These are phyloP conservation scores for human DNA, from an alignment of 2,113 vertebrate species.

Conservation along the genomic window DNA sequence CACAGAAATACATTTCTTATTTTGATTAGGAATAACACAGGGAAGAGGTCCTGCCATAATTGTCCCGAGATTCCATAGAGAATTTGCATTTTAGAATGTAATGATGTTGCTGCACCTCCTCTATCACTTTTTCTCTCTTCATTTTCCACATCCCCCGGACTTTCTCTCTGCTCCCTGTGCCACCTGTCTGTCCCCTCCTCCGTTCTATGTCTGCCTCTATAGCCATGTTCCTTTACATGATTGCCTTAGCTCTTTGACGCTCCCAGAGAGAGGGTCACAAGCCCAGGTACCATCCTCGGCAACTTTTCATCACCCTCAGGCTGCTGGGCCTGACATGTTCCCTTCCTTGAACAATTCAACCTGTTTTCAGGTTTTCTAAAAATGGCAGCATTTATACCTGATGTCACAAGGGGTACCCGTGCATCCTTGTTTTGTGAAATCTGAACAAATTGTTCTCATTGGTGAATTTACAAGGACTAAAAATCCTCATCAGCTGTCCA, in stretches of 20 bases:
- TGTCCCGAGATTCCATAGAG: neutral
- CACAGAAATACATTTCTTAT: neutral
- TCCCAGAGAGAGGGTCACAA: neutral
- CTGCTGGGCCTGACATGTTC: neutral
- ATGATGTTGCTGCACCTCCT: neutral
- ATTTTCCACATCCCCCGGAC: neutral
- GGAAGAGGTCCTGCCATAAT: neutral
- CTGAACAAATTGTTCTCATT: conserved; percentile 42
- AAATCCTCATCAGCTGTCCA: neutral
- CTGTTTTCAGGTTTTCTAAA: conserved; percentile 61
- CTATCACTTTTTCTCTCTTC: neutral
- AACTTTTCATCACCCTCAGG: neutral
- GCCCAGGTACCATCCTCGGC: neutral
- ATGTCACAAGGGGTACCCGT: neutral
- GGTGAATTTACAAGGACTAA: neutral
- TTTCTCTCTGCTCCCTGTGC: neutral
- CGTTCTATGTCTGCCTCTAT: neutral
- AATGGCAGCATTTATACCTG: conserved; percentile 33
- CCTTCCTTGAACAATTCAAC: conserved; percentile 27
- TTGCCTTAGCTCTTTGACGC: neutral
- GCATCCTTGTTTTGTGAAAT: conserved; percentile 47
- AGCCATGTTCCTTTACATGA: neutral
- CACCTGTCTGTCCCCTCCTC: neutral
- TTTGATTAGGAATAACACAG: neutral
- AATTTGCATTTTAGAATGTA: neutral